phyloP scores from a whole-genome alignment of 2,113 vertebrate species.

The Saguinus imperator region DNA sequence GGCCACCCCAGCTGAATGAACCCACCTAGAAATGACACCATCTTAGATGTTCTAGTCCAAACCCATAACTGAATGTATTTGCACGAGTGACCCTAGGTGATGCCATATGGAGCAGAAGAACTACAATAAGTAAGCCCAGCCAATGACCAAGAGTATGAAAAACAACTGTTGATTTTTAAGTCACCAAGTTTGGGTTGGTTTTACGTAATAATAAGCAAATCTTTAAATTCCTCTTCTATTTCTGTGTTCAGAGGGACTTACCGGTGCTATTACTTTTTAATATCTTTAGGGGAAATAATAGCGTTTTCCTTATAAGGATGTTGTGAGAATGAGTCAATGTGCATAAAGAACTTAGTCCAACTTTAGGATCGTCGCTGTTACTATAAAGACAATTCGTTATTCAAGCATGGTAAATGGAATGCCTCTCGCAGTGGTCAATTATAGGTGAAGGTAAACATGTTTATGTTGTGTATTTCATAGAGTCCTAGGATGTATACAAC shows the following conservation, averaged over 20 bases:
- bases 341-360: neutral
- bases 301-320: neutral
- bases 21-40: neutral
- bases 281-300: neutral
- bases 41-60: neutral
- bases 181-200: neutral
- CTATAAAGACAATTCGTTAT: neutral
- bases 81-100: neutral
- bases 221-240: neutral
- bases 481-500: neutral
- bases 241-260: neutral
- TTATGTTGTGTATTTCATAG: neutral
- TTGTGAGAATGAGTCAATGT: neutral
- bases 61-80: neutral
- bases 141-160: neutral
- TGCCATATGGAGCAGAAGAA: neutral
- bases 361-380: neutral
- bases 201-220: neutral
- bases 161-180: constrained; percentile 30
- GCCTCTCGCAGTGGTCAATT: neutral
- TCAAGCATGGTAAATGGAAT: neutral
- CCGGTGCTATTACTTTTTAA: neutral
- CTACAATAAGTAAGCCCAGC: neutral
- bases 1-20: neutral
- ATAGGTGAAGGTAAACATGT: neutral